A percentile compares a stretch with the other conserved stretches of the same genome.
Conservation (phyloP, 2,888 invertebrate species). For the Rhopalosiphum nymphaeae region DNA sequence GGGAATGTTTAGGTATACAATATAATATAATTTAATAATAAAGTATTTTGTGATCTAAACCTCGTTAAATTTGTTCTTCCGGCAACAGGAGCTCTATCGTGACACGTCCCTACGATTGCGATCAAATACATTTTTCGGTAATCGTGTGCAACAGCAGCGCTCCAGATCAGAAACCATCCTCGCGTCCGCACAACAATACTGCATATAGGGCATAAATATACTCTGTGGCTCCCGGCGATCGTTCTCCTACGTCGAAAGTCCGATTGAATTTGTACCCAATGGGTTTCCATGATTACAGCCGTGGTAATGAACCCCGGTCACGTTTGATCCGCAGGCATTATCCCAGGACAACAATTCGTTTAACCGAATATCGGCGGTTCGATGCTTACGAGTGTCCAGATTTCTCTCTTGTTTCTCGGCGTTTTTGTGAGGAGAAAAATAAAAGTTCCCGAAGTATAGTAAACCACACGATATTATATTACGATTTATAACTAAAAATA, state of each 20-base stretch:
- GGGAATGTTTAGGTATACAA: not conserved
- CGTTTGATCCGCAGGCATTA: conserved; percentile 58
- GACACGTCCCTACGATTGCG: not conserved
- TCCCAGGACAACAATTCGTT: conserved; percentile 58
- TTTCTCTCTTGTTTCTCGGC: not conserved
- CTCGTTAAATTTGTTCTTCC: not conserved
- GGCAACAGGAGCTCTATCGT: not conserved
- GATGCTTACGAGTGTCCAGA: not conserved
- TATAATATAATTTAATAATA: not conserved
- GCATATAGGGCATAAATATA: not conserved
- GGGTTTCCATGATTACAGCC: conserved; percentile 54
- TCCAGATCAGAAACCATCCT: not conserved
- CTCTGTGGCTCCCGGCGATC: conserved; percentile 25
- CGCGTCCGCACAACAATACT: not conserved
- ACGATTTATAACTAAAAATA: not conserved
- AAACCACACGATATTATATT: not conserved
- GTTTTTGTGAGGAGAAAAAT: not conserved
- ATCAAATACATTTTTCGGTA: conserved; percentile 33
- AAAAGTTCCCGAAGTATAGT: not conserved
- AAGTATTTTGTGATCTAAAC: not conserved
- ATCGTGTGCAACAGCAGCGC: not conserved
- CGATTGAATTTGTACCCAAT: conserved; percentile 59
- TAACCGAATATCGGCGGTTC: conserved; percentile 32
- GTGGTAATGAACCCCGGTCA: conserved; percentile 56
- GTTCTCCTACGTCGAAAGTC: conserved; percentile 39